A percentile compares a stretch with the other conserved stretches of the same genome.
Evolutionary conservation across 1,140 invertebrate species (phyloP).

Genomic region (Oreohelix idahoensis): DNA sequence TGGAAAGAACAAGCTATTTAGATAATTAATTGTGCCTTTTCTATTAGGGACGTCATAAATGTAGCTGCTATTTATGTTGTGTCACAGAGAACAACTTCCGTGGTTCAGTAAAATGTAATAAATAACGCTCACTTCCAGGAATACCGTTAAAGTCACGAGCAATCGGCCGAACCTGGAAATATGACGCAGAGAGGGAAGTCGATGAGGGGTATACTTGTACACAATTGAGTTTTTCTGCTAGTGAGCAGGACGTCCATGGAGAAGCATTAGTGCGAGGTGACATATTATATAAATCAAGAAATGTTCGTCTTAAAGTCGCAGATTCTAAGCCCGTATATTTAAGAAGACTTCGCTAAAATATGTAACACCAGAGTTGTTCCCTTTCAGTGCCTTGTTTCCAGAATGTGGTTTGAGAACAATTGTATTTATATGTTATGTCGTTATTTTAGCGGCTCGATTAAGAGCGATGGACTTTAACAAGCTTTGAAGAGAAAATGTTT

Average conservation of each 20-base stretch:
- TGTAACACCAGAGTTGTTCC: neutral
- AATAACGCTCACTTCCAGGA: neutral
- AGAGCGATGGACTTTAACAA: neutral
- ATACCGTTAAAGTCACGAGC: neutral
- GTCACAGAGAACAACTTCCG: neutral
- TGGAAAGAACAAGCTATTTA: slow-evolving; percentile 13
- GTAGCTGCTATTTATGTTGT: neutral
- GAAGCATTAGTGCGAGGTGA: neutral
- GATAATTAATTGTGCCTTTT: slow-evolving; percentile 34
- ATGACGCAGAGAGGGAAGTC: neutral
- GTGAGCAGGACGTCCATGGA: neutral
- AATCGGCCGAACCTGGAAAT: neutral
- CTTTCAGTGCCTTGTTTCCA: neutral
- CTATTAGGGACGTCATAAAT: slow-evolving; percentile 25
- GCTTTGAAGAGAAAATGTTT: no score
- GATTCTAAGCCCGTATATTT: neutral
- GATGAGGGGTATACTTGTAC: neutral
- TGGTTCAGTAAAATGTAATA: neutral
- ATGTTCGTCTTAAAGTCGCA: neutral
- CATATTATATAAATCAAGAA: neutral
- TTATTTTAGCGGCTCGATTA: neutral
- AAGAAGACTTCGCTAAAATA: neutral
- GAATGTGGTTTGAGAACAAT: neutral
- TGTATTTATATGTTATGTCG: neutral
- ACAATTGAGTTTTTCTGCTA: neutral